phyloP scores from a whole-genome alignment of 2,888 invertebrate species.

The Escarpia spicata region DNA sequence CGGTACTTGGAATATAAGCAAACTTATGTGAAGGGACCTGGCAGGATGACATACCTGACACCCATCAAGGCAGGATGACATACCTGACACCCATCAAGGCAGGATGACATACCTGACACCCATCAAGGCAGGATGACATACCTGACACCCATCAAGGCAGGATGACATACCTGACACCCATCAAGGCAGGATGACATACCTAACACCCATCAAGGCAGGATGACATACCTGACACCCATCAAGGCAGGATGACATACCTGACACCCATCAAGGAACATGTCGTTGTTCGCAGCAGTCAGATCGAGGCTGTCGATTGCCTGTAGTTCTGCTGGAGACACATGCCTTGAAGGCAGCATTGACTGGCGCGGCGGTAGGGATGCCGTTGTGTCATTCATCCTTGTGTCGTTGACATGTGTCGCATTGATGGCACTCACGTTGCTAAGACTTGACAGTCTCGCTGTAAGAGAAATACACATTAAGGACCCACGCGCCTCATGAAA shows the following conservation, averaged over 20 bases:
- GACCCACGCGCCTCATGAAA: not conserved
- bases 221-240: too few relatives aligned
- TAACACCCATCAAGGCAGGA: too few relatives aligned
- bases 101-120: not conserved
- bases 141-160: slow-evolving; percentile 85
- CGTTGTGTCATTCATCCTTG: slow-evolving; percentile 36
- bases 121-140: too few relatives aligned
- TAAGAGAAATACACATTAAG: slow-evolving; percentile 14
- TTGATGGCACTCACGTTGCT: slow-evolving; percentile 50
- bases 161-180: not conserved
- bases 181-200: not conserved
- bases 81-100: not conserved
- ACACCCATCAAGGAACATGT: slow-evolving; percentile 88
- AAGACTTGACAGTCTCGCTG: slow-evolving; percentile 14
- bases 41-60: too few relatives aligned
- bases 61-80: slow-evolving; percentile 50
- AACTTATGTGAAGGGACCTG: too few relatives aligned
- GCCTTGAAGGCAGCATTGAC: not conserved
- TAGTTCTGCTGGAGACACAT: not conserved
- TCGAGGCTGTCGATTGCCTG: not conserved
- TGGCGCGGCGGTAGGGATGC: not conserved
- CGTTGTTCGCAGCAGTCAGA: slow-evolving; percentile 58
- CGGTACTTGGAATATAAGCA: too few relatives aligned
- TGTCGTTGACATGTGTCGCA: slow-evolving; percentile 54
- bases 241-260: slow-evolving; percentile 69